A percentile compares a stretch with the other conserved stretches of the same genome.
Conservation (phyloP, 2,888 invertebrate species). For the Melinaea marsaeus region DNA sequence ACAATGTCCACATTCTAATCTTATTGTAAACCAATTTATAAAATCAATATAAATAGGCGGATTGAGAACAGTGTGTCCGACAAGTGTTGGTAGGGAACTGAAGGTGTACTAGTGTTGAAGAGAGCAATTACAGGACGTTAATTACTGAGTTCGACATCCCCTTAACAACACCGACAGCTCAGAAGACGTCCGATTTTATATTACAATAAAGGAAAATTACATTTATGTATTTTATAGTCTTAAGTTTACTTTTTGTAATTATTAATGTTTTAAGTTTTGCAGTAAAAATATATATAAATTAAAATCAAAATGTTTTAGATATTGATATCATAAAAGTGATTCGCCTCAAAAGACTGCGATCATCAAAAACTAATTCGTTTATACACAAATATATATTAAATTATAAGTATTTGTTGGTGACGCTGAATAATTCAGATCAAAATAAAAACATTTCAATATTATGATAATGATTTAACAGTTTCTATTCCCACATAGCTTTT, state of each 20-base stretch:
- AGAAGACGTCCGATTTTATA: too few relatives aligned
- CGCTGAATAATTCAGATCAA: slow-evolving; percentile 6
- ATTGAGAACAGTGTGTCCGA: too few relatives aligned
- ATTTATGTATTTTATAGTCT: too few relatives aligned
- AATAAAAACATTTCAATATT: background rate
- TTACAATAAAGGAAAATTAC: too few relatives aligned
- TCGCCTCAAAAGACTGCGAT: slow-evolving; percentile 7
- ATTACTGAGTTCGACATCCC: slow-evolving; percentile 22
- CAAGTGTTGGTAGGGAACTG: slow-evolving; percentile 1
- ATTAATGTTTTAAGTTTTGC: too few relatives aligned
- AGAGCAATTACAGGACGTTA: slow-evolving; percentile 12
- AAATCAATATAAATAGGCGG: too few relatives aligned
- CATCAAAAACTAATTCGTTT: slow-evolving; percentile 23
- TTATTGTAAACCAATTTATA: too few relatives aligned
- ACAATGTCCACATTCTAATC: too few relatives aligned
- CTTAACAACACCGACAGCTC: slow-evolving; percentile 7
- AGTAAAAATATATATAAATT: too few relatives aligned
- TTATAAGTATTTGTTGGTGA: too few relatives aligned
- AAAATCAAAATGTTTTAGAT: background rate
- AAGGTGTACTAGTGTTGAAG: slow-evolving; percentile 14
- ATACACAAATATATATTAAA: background rate
- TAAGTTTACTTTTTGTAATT: too few relatives aligned
- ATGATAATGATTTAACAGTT: background rate
- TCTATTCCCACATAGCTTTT: background rate
- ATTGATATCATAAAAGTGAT: slow-evolving; percentile 3